phyloP scores from a whole-genome alignment of 2,888 invertebrate genomes.

The Tridacna gigas region DNA sequence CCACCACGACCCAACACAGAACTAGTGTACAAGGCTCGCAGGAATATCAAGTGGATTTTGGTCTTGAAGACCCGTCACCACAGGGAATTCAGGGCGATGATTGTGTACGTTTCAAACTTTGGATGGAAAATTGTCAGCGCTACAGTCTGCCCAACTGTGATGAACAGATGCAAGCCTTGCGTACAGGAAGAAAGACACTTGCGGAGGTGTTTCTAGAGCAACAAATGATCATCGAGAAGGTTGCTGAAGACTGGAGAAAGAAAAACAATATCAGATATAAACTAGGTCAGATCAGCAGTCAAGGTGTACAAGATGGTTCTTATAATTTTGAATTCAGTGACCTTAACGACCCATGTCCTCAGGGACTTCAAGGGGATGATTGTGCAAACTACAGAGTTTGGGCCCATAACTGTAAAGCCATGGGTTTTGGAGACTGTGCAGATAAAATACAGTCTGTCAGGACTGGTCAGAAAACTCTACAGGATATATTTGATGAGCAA shows the following conservation, averaged over 20 bases:
- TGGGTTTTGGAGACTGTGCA: slow-evolving; percentile 75
- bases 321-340: slow-evolving; percentile 51
- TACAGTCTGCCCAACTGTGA: slow-evolving; percentile 78
- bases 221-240: slow-evolving; percentile 74
- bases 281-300: slow-evolving; percentile 25
- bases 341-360: slow-evolving; percentile 74
- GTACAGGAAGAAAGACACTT: slow-evolving; percentile 77
- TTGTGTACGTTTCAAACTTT: slow-evolving; percentile 77
- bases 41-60: background rate
- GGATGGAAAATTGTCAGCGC: slow-evolving; percentile 80
- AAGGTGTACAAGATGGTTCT: slow-evolving; percentile 56
- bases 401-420: slow-evolving; percentile 80
- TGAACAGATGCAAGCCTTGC: slow-evolving; percentile 73
- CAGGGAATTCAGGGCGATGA: slow-evolving; percentile 82
- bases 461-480: slow-evolving; percentile 74
- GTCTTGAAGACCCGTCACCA: slow-evolving; percentile 66
- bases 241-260: slow-evolving; percentile 68
- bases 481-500: slow-evolving; percentile 80
- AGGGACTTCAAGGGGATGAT: slow-evolving; percentile 82
- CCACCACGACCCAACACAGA: slow-evolving; percentile 1
- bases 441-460: slow-evolving; percentile 70
- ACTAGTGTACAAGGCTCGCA: slow-evolving; percentile 51
- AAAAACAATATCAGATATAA: background rate
- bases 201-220: slow-evolving; percentile 80
- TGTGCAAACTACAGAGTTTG: slow-evolving; percentile 79